Base-by-base conservation (phyloP, 2,888 invertebrate genomes). In the Ectemnius cavifrons region DNA sequence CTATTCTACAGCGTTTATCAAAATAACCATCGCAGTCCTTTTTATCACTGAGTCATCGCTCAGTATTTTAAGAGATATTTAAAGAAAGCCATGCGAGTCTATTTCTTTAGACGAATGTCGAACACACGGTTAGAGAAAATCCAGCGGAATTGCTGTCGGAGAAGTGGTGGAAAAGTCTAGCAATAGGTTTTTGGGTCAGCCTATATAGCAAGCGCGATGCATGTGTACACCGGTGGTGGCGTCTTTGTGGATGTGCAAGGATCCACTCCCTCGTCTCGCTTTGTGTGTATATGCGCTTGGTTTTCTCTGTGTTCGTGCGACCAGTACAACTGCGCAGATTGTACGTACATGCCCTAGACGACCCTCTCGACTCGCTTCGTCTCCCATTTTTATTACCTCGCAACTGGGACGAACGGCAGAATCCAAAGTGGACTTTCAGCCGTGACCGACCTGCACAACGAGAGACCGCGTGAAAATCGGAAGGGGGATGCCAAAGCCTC, bases 351-450 rank as follows among this genome's bases (percentile, higher is more conserved):
- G 63, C 3, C 45, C 62, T 62, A 56, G 68, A 78, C 75, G 71
- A 71, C 63, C 73, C 64, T 69, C 68, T 64, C 63, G 59, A 58
- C 62, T 59, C 62, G 47, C 65, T 63, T 67, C 73, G 67, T 74
- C 69, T 57, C 71, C 71, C 77, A 73, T 76, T 76, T 79, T 80
- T 75, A 75, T 78, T 73, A 70, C 65, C 52, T 58, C 47, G 65
- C 77, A 81, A 77, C 73, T 83, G 81, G 78, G 71, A 78, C 77
- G 72, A 68, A 71, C 64, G 72, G 46, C 68, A 73, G 75, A 77
- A 79, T 71, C 72, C 75, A 73, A 75, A 80, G 71, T 79, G 69
- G 67, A 71, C 66, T 67, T 66, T 66, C 61, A 67, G 63, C 69
- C 66, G 57, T 66, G 67, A 70, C 56, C 67, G 60, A 28, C 20